Base-by-base conservation (phyloP, 2,888 invertebrate species). In the Sepiola atlantica region DNA sequence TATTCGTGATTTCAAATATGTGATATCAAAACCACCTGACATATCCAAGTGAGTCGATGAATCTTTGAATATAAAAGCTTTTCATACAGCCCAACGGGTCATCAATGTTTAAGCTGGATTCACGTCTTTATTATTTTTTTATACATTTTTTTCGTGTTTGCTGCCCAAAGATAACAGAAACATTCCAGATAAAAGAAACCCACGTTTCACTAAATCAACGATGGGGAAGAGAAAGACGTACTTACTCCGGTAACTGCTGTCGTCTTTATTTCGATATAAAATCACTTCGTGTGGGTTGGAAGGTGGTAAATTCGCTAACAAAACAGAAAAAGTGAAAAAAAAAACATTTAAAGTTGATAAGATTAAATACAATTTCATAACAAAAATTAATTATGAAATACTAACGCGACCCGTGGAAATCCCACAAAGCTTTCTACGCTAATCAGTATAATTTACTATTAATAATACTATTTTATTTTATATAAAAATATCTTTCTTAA, bases 231-330 rank as follows among this genome's bases (percentile, higher is more conserved):
- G 54, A 54, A 54, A 92, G 24, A 28, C 24, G 55, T 94, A 96
- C 96, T 96, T 95, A 97, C 97, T 96, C 95, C 96, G 94, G 20
- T 95, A 95, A 93, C 96, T 96, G 35, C 95, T 93, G 94, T 96
- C 96, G 14, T 94, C 94, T 32, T 95, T 95, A 94, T 96, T 96
- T 94, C 96, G 95, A 92, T 96, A 96, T 16, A 97, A 92, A 57
- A 96, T 95, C n/a, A 97, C 96, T 77, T 95, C 95, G 94, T 96
- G 95, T 28, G 96, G 95, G 54, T 95, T 95, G 90, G 95, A 94
- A 35, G 95, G 94, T 77, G 93, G 94, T 32, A 94, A 90, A 24
- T 94, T 94, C 93, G 94, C 95, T 95, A 94, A 6, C 4, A 35
- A 92, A 16, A 28, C 32, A 55, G 32, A 28, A 21, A 24, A 45